Evolutionary conservation across 2,113 vertebrate genomes (phyloP).

Genomic region (Cololabis saira): DNA sequence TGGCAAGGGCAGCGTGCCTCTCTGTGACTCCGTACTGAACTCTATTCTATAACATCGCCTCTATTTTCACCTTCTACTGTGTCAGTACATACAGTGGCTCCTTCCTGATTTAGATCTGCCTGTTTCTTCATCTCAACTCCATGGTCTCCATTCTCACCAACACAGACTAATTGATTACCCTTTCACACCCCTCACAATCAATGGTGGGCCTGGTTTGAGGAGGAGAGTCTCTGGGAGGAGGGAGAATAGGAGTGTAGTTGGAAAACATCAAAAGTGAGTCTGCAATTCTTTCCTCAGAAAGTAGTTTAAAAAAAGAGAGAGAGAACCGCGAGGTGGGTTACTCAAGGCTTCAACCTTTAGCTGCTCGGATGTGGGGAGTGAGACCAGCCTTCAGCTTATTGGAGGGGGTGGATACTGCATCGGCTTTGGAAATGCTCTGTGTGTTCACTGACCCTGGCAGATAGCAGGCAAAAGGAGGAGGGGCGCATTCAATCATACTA

Average conservation of each 20-base stretch:
- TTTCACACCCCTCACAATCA: conserved; percentile 67
- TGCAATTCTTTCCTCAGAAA: conserved; percentile 16
- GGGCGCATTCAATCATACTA: conserved; percentile 75
- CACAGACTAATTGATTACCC: conserved; percentile 60
- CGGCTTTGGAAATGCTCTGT: conserved; percentile 54
- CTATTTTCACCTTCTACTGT: conserved; percentile 8
- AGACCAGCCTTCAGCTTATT: conserved; percentile 54
- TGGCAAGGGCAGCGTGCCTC: conserved; percentile 42
- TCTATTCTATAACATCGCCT: conserved; percentile 23
- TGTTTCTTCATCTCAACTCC: conserved; percentile 18
- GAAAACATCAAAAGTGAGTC: conserved; percentile 40
- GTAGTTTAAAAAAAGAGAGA: conserved; percentile 9
- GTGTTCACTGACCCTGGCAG: conserved; percentile 73
- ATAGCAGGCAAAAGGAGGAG: conserved; percentile 61
- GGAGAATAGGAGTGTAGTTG: not conserved
- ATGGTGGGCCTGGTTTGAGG: conserved; percentile 56
- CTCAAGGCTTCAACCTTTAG: conserved; percentile 58
- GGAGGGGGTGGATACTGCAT: conserved; percentile 29
- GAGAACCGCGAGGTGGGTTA: conserved; percentile 39
- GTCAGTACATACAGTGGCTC: conserved; percentile 17
- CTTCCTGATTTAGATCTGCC: conserved; percentile 16
- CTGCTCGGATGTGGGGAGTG: conserved; percentile 49
- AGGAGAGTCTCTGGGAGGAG: conserved; percentile 37
- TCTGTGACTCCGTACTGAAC: conserved; percentile 35
- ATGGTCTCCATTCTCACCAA: conserved; percentile 35